Evolutionary conservation across 30 jellyfish, hydroid and myxozoan species (phyloP), one percentile per base, ranked within the genome.

Genomic region (Morbakka virulenta): DNA sequence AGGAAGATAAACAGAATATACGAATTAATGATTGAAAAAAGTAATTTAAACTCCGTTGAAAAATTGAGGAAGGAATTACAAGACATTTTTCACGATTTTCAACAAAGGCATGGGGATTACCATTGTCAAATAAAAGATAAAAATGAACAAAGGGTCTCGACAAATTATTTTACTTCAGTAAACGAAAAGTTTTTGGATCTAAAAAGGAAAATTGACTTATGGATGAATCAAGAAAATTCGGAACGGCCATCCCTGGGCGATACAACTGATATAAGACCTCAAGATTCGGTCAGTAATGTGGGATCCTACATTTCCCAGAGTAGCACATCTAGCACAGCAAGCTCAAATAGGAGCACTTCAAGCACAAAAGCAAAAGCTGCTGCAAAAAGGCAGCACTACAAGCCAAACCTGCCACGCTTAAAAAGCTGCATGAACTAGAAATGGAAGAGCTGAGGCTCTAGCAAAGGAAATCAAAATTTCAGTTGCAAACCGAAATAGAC

Each of bases 321-420:
- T 3, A 23, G 50, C 2, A 26, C 74, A 62, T 21, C 74, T 62
- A 9, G 50, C 2, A 62, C 50, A 50, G 52, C 74, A 14, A 62
- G 74, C 52, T 62, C 74, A 4, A 21, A 4, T 14, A 62, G 74
- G 31, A 14, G 51, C 20, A 26, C 74, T 26, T 21, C 20, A 6
- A 62, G 74, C 20, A 50, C 28, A 24, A 62, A 62, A 23, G 74
- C 74, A 21, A 62, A 23, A 23, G 74, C 74, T 23, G 20, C 74
- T 9, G 74, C 74, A 2, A n/a, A 24, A 62, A 62, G 52, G 74
- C 74, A 4, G 74, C 74, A 62, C 20, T 62, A 62, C 50, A 62
- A 24, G 74, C 74, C 4, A 62, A 62, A 23, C 50, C 74, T 2
- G 74, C 9, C 21, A 2, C 27, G 57, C 50, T 62, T 9, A 62